Conservation (phyloP, 2,888 invertebrate genomes). For the Diaperis boleti region DNA sequence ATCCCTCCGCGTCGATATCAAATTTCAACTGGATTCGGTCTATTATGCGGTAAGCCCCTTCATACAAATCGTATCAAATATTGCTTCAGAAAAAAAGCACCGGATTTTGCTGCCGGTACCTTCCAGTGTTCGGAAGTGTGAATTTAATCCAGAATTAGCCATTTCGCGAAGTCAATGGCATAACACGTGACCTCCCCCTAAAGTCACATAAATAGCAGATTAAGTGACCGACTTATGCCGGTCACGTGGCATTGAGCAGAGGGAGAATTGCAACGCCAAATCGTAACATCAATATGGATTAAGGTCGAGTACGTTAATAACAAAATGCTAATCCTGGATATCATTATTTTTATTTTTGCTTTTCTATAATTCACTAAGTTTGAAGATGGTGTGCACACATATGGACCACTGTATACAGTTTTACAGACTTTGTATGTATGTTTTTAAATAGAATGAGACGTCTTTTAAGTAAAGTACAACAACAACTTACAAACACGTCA, state of each 20-base stretch:
- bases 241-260: slow-evolving; percentile 60
- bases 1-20: slow-evolving; percentile 4
- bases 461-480: too few relatives aligned
- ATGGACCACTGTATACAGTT: too few relatives aligned
- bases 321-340: slow-evolving; percentile 2
- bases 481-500: too few relatives aligned
- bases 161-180: slow-evolving; percentile 50
- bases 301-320: slow-evolving; percentile 47
- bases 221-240: slow-evolving; percentile 66
- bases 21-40: slow-evolving; percentile 22
- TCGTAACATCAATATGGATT: slow-evolving; percentile 60
- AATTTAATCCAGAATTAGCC: slow-evolving; percentile 58
- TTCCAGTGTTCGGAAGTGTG: slow-evolving; percentile 37
- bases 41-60: slow-evolving; percentile 25
- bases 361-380: too few relatives aligned
- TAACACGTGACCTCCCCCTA: slow-evolving; percentile 60
- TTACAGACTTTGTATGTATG: too few relatives aligned
- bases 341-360: slow-evolving; percentile 18
- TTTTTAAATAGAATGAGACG: too few relatives aligned
- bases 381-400: too few relatives aligned
- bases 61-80: slow-evolving; percentile 9
- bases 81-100: slow-evolving; percentile 6
- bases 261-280: slow-evolving; percentile 46
- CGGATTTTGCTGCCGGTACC: slow-evolving; percentile 19
- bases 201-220: slow-evolving; percentile 68